These are phyloP conservation scores for Brachirus orientalis DNA, from an alignment of 2,113 vertebrate genomes.

Conservation along the genomic window DNA sequence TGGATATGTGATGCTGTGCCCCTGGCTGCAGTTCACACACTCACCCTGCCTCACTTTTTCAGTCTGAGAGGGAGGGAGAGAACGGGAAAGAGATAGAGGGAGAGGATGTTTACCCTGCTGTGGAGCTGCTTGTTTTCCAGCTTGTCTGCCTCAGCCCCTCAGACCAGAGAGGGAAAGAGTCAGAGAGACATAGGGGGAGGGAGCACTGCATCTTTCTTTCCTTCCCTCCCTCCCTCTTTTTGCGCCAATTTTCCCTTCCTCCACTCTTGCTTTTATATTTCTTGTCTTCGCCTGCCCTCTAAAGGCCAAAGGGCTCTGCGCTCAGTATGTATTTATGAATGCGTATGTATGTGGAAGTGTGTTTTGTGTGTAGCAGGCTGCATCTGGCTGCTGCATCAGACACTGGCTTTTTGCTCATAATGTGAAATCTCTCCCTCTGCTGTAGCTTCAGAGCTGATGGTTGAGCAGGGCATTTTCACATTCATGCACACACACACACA, in stretches of 20 bases:
- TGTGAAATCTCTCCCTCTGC: slow-evolving; percentile 62
- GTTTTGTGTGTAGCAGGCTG: slow-evolving; percentile 44
- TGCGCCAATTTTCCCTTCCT: slow-evolving; percentile 67
- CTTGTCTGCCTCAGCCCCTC: slow-evolving; percentile 72
- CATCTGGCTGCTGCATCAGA: slow-evolving; percentile 65
- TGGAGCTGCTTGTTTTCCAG: slow-evolving; percentile 73
- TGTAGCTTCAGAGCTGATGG: slow-evolving; percentile 48
- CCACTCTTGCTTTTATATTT: slow-evolving; percentile 82
- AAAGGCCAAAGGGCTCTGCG: slow-evolving; percentile 87
- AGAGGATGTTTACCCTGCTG: slow-evolving; percentile 74
- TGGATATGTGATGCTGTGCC: slow-evolving; percentile 70
- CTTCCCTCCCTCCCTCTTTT: slow-evolving; percentile 63
- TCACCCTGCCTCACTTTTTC: slow-evolving; percentile 67
- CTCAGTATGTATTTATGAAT: slow-evolving; percentile 63
- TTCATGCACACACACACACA: slow-evolving; percentile 27
- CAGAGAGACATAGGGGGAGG: slow-evolving; percentile 52
- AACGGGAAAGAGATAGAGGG: slow-evolving; percentile 23
- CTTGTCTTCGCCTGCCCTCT: slow-evolving; percentile 98
- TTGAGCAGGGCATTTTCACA: slow-evolving; percentile 55
- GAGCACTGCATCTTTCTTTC: slow-evolving; percentile 69
- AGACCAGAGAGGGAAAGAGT: slow-evolving; percentile 50
- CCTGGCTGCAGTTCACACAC: slow-evolving; percentile 78
- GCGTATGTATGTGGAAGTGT: slow-evolving; percentile 16
- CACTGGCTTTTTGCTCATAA: slow-evolving; percentile 56
- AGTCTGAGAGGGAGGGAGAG: slow-evolving; percentile 26